Percentiles rank a stretch among this genome's conserved stretches.
Evolutionary conservation across 2,113 vertebrate species (phyloP).

Genomic region (Pterocles orientalis): DNA sequence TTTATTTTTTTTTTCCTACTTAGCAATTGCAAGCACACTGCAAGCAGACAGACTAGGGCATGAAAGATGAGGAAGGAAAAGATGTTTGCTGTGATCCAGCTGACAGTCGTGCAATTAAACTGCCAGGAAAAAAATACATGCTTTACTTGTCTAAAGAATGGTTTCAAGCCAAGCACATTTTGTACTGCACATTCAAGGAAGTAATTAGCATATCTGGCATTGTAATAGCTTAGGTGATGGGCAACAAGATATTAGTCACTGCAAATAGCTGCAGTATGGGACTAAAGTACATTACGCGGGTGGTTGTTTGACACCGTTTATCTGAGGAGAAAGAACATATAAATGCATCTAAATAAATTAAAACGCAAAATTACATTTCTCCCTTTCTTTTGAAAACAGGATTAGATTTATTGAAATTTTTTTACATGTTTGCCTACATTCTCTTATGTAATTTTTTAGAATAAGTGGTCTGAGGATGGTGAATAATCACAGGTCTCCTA

Average conservation of each 20-base stretch:
- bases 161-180: conserved; percentile 58
- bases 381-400: not conserved
- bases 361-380: not conserved
- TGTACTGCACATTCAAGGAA: conserved; percentile 60
- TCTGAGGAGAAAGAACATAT: not conserved
- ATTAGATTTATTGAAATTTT: not conserved
- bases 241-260: conserved; percentile 52
- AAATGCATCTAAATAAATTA: conserved; percentile 49
- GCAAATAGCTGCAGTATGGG: conserved; percentile 37
- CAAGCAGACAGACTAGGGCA: conserved; percentile 17
- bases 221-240: conserved; percentile 47
- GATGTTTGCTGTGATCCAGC: conserved; percentile 64
- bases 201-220: conserved; percentile 62
- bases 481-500: not conserved
- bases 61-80: conserved; percentile 50
- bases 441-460: not conserved
- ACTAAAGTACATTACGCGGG: not conserved
- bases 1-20: not conserved
- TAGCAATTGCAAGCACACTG: conserved; percentile 6
- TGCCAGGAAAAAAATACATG: conserved; percentile 53
- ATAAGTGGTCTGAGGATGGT: not conserved
- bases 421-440: not conserved
- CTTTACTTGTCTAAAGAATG: conserved; percentile 48
- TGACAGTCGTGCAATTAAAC: conserved; percentile 72
- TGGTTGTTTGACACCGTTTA: not conserved